phyloP scores from a whole-genome alignment of 2,113 vertebrate species.

The Bufo bufo region DNA sequence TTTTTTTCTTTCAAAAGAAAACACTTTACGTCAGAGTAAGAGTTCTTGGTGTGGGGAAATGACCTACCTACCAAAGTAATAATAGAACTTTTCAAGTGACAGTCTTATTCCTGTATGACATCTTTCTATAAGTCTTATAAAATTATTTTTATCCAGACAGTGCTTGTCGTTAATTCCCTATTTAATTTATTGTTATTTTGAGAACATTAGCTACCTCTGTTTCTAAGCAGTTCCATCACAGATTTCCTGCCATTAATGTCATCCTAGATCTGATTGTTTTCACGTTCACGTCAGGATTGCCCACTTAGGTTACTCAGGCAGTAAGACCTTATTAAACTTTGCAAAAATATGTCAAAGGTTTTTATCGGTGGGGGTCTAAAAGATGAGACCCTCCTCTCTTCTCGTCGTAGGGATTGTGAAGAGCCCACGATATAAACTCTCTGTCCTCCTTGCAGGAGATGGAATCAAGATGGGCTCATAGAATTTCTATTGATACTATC shows the following conservation, averaged over 20 bases:
- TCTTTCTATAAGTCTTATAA: neutral
- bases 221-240: neutral
- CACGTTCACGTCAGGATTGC: no score
- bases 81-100: neutral
- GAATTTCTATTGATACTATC: no score
- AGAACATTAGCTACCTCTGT: neutral
- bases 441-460: no score
- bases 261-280: neutral
- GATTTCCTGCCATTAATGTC: neutral
- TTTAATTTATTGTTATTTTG: neutral
- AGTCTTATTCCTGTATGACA: neutral
- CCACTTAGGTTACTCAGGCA: no score
- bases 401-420: no score
- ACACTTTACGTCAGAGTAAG: slow-evolving; percentile 13
- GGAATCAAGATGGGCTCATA: no score
- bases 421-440: no score
- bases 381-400: no score
- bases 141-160: neutral
- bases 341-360: no score
- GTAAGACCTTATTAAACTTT: no score
- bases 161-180: neutral
- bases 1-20: slow-evolving; percentile 36
- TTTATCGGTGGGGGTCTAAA: no score
- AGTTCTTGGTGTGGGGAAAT: neutral
- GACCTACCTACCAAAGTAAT: neutral